Evolutionary conservation across 2,888 invertebrate species (phyloP).

Genomic region (Galerucella calmariensis): DNA sequence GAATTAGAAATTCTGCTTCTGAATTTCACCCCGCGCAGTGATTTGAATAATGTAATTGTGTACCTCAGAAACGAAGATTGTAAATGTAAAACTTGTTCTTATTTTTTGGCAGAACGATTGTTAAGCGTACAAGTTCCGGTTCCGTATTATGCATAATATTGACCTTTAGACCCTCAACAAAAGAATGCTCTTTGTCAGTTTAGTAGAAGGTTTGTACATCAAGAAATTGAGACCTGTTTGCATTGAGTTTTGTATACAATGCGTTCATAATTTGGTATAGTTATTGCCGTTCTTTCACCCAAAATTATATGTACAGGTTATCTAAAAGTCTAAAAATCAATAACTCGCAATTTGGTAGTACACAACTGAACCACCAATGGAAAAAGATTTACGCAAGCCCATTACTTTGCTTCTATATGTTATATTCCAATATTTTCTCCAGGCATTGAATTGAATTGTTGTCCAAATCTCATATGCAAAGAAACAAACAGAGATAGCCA

Average conservation of each 20-base stretch:
- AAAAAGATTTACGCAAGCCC: no score
- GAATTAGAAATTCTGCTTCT: slow-evolving; percentile 44
- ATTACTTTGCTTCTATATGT: no score
- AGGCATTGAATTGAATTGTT: no score
- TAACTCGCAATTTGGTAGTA: no score
- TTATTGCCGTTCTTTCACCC: not conserved
- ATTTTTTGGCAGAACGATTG: slow-evolving; percentile 61
- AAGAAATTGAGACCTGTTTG: slow-evolving; percentile 18
- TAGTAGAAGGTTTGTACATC: slow-evolving; percentile 31
- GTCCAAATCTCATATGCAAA: no score
- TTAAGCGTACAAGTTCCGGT: slow-evolving; percentile 59
- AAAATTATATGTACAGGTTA: not conserved
- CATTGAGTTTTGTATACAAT: slow-evolving; percentile 3
- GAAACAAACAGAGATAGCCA: no score
- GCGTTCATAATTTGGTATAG: not conserved
- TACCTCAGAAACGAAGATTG: slow-evolving; percentile 55
- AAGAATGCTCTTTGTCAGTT: slow-evolving; percentile 37
- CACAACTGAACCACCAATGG: no score
- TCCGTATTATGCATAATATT: slow-evolving; percentile 57
- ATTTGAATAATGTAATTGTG: slow-evolving; percentile 44
- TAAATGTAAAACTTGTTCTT: slow-evolving; percentile 58
- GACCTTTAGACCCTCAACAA: slow-evolving; percentile 50
- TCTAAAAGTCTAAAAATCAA: no score
- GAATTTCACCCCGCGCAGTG: slow-evolving; percentile 34
- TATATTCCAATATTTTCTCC: no score